These are phyloP conservation scores for Theristicus caerulescens DNA, from an alignment of 2,113 vertebrate genomes.

Conservation along the genomic window DNA sequence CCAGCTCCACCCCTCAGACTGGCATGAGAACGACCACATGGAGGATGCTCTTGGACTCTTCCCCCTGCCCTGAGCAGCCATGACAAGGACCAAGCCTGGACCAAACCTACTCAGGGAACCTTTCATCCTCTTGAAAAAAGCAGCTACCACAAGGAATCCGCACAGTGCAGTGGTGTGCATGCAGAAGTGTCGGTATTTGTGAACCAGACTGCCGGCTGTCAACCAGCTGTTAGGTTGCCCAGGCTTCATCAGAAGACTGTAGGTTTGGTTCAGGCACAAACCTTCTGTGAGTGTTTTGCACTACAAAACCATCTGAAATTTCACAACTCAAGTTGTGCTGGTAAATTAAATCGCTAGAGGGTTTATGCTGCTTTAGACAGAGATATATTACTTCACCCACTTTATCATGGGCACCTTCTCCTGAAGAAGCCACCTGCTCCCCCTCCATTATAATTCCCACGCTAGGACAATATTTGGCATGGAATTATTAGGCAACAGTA, in stretches of 20 bases:
- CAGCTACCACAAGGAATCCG: neutral
- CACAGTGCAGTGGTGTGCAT: rapidly evolving
- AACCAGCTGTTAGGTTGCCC: neutral
- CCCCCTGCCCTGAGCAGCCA: neutral
- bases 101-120: neutral
- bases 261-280: neutral
- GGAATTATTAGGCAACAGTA: neutral
- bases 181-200: neutral
- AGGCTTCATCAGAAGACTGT: neutral
- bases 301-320: neutral
- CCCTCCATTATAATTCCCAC: neutral
- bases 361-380: neutral
- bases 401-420: neutral
- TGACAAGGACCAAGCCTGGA: neutral
- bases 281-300: rapidly evolving
- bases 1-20: neutral
- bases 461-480: neutral
- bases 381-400: neutral
- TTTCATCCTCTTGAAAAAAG: neutral
- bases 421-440: neutral
- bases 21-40: rapidly evolving
- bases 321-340: rapidly evolving
- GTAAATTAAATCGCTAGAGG: neutral
- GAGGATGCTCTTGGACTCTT: neutral
- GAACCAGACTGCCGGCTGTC: neutral